Conservation (phyloP, 2,888 invertebrate species). For the Hoplodrina ambigua region DNA sequence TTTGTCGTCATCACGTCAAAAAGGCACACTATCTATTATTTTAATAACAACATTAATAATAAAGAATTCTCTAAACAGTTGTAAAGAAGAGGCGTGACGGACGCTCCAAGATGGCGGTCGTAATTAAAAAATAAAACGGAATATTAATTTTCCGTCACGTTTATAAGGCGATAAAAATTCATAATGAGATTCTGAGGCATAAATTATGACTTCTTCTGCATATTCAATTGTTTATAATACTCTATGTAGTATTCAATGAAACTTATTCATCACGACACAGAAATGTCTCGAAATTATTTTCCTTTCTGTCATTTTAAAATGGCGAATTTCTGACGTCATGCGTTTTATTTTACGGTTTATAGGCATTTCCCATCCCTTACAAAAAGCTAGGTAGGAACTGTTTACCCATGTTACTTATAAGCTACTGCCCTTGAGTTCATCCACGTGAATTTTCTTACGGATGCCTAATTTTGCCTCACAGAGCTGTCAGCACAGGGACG, state of each 20-base stretch:
- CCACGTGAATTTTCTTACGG: too few species aligned
- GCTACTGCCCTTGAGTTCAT: too few species aligned
- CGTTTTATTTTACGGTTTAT: background rate
- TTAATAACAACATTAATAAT: slow-evolving; percentile 13
- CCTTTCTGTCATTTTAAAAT: slow-evolving; percentile 11
- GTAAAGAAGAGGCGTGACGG: slow-evolving; percentile 68
- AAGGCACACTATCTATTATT: background rate
- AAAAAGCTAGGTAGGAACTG: too few species aligned
- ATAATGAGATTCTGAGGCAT: slow-evolving; percentile 55
- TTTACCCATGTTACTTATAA: too few species aligned
- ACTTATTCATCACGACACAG: slow-evolving; percentile 26
- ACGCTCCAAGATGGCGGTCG: slow-evolving; percentile 69
- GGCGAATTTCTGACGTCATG: background rate
- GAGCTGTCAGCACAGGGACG: too few species aligned
- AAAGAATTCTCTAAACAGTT: slow-evolving; percentile 46
- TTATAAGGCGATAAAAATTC: slow-evolving; percentile 57
- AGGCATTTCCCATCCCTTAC: too few species aligned
- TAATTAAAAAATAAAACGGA: slow-evolving; percentile 70
- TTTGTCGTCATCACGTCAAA: too few species aligned
- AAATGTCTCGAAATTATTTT: slow-evolving; percentile 18
- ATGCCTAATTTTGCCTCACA: too few species aligned
- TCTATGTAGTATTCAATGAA: slow-evolving; percentile 46
- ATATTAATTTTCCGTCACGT: slow-evolving; percentile 70
- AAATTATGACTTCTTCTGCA: slow-evolving; percentile 47
- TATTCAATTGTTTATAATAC: slow-evolving; percentile 48